Percentiles rank a stretch among this genome's conserved stretches.
Evolutionary conservation across 2,888 invertebrate genomes (phyloP).

Genomic region (Drosophila diplacantha): DNA sequence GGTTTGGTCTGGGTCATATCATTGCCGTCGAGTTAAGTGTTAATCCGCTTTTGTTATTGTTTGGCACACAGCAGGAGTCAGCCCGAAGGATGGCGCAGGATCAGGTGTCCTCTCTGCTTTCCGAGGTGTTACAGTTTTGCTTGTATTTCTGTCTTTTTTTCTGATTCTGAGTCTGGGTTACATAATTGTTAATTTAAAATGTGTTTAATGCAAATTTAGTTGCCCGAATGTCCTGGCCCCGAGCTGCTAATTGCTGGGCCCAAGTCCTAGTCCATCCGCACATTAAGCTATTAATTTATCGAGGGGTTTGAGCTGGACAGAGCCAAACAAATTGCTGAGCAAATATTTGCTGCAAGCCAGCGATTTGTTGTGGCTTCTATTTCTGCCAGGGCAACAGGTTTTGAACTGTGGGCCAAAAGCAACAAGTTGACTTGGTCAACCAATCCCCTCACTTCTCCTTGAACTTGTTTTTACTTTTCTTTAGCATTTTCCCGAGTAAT

Average conservation of each 20-base stretch:
- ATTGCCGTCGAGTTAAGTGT: constrained; percentile 61
- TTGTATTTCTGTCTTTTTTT: constrained; percentile 24
- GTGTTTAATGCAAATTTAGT: constrained; percentile 66
- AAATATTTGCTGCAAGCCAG: constrained; percentile 66
- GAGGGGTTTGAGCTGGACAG: constrained; percentile 9
- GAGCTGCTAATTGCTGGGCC: constrained; percentile 46
- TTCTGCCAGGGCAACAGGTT: constrained; percentile 54
- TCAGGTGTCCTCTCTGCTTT: constrained; percentile 40
- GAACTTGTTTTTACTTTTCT: constrained; percentile 5
- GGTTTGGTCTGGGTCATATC: constrained; percentile 47
- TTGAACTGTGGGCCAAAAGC: constrained; percentile 11
- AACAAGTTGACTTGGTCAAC: constrained; percentile 39
- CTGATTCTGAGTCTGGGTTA: constrained; percentile 40
- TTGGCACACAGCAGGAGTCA: constrained; percentile 46
- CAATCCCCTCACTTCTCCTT: constrained; percentile 6
- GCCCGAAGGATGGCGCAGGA: constrained; percentile 14
- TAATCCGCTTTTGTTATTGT: constrained; percentile 64
- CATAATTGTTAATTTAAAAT: constrained; percentile 68
- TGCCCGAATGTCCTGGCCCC: constrained; percentile 23
- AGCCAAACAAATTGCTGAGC: constrained; percentile 50
- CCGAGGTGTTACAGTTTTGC: constrained; percentile 49
- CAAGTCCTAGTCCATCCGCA: constrained; percentile 4
- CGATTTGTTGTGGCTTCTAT: constrained; percentile 35
- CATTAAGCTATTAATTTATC: constrained; percentile 53
- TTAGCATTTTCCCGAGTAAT: constrained; percentile 23